Evolutionary conservation across 2,113 vertebrate species (phyloP).

Genomic region (Deroptyus accipitrinus): DNA sequence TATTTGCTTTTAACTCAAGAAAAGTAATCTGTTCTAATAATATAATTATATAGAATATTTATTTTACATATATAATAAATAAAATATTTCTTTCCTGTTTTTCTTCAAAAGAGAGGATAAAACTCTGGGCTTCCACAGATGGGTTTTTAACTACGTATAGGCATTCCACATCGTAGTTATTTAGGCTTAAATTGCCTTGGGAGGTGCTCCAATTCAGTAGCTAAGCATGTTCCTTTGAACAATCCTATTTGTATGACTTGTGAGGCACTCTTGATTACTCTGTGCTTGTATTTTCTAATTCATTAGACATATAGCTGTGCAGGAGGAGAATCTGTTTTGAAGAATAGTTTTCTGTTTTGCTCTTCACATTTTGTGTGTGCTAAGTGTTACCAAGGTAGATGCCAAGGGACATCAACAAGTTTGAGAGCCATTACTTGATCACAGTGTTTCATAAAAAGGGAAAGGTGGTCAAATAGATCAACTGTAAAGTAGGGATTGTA

Average conservation of each 20-base stretch:
- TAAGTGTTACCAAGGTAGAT: not conserved
- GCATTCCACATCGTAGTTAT: not conserved
- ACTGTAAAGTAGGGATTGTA: not conserved
- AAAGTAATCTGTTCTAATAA: not conserved
- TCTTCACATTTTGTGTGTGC: not conserved
- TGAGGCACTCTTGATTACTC: not conserved
- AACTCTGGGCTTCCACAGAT: not conserved
- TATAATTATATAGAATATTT: too few relatives aligned
- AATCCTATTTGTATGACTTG: not conserved
- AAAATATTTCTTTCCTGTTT: not conserved
- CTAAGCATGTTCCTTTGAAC: not conserved
- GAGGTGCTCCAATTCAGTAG: not conserved
- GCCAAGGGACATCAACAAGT: not conserved
- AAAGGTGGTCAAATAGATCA: not conserved
- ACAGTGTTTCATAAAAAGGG: not conserved
- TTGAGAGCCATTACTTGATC: not conserved
- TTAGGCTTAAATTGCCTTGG: not conserved
- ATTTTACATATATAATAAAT: not conserved
- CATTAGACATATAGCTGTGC: not conserved
- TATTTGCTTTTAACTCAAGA: not conserved
- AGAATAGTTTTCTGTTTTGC: not conserved
- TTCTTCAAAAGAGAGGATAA: not conserved
- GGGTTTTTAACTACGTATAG: not conserved
- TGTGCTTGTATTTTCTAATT: not conserved
- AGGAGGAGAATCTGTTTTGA: not conserved